These are phyloP conservation scores for Nebria salina DNA, from an alignment of 2,888 invertebrate genomes.

Conservation along the genomic window DNA sequence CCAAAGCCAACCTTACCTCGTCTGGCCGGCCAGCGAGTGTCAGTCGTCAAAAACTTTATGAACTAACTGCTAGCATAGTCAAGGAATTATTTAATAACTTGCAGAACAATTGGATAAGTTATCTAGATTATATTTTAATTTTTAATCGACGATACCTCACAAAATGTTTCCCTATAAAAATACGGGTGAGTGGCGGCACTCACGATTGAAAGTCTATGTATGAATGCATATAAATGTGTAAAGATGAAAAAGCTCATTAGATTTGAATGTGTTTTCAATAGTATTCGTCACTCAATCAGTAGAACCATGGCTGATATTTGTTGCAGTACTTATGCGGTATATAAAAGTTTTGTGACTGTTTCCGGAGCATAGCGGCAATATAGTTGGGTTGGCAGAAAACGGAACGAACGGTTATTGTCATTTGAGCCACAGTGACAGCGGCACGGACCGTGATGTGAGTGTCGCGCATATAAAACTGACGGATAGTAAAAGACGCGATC, in stretches of 20 bases:
- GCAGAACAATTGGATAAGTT: not conserved
- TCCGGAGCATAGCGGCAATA: not conserved
- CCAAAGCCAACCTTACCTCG: not conserved
- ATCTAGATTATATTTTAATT: not conserved
- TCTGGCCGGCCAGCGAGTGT: not conserved
- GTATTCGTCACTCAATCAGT: too few species aligned
- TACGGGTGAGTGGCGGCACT: too few species aligned
- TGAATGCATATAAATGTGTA: too few species aligned
- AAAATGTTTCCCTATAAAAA: not conserved
- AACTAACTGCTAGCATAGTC: not conserved
- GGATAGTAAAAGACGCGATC: constrained; percentile 42
- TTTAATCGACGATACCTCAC: not conserved
- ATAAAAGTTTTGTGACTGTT: not conserved
- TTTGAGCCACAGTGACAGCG: not conserved
- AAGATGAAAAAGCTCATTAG: too few species aligned
- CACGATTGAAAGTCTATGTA: too few species aligned
- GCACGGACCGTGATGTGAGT: not conserved
- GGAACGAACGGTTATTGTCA: not conserved
- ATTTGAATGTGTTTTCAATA: too few species aligned
- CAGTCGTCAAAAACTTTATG: not conserved
- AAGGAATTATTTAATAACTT: not conserved
- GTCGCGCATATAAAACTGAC: constrained; percentile 29
- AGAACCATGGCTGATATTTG: too few species aligned
- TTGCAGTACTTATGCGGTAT: not conserved
- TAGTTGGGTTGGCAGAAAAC: not conserved